Percentiles rank a stretch among this genome's conserved stretches.
phyloP scores from a whole-genome alignment of 2,113 vertebrate genomes.

The Paramisgurnus dabryanus region DNA sequence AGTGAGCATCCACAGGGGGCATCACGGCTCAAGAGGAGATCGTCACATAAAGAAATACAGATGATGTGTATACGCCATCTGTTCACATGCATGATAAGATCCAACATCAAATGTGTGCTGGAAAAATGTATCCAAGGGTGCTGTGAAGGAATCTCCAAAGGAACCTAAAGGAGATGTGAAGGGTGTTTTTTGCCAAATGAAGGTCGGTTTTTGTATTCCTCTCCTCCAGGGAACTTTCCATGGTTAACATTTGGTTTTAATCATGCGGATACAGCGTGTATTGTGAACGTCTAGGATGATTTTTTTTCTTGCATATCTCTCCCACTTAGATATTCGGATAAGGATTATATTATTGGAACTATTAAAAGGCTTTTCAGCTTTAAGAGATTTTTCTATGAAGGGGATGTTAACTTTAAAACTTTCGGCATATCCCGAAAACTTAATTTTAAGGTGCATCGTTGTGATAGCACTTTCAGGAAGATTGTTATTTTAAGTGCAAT shows the following conservation, averaged over 20 bases:
- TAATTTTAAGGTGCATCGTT: background rate
- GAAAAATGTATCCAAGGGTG: background rate
- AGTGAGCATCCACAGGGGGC: constrained; percentile 6
- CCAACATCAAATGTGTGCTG: background rate
- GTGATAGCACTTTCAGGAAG: constrained; percentile 11
- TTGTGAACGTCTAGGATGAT: constrained; percentile 11
- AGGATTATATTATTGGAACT: too few species aligned
- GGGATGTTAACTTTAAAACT: background rate
- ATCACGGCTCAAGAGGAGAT: background rate
- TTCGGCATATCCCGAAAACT: background rate
- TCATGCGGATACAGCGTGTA: background rate
- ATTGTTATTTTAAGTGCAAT: background rate
- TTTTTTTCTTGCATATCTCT: background rate
- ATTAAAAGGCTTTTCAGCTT: too few species aligned
- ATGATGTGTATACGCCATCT: constrained; percentile 8
- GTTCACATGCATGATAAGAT: background rate
- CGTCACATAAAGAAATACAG: background rate
- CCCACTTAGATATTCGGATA: background rate
- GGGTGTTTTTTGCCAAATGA: constrained; percentile 21
- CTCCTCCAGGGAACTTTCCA: constrained; percentile 8
- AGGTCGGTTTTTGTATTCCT: background rate
- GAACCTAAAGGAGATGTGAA: background rate
- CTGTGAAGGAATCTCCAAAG: constrained; percentile 1
- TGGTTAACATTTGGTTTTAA: constrained; percentile 20
- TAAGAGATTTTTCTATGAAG: background rate